A percentile compares a stretch with the other conserved stretches of the same genome.
These are phyloP conservation scores for Saimiri boliviensis DNA, from an alignment of 2,113 vertebrate genomes.

Conservation along the genomic window DNA sequence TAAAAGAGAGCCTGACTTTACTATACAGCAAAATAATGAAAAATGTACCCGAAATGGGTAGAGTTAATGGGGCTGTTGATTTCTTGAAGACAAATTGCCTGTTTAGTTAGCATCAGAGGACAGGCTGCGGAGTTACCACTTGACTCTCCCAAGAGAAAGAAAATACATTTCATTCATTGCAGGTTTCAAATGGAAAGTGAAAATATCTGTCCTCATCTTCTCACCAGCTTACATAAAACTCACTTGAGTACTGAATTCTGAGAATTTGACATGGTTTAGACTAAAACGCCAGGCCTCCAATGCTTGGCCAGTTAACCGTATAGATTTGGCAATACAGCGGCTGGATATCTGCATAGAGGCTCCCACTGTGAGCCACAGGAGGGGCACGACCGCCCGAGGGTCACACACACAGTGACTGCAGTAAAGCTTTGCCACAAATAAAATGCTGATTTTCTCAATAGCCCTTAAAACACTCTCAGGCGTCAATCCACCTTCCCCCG, in stretches of 20 bases:
- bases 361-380: neutral
- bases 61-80: neutral
- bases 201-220: neutral
- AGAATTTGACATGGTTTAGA: neutral
- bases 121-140: neutral
- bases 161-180: neutral
- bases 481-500: neutral
- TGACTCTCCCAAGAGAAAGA: neutral
- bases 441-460: neutral
- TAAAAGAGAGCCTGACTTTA: neutral
- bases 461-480: neutral
- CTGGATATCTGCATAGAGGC: neutral
- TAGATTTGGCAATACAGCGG: neutral
- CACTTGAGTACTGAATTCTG: neutral
- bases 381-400: fast-evolving
- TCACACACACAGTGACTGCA: neutral
- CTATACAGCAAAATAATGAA: neutral
- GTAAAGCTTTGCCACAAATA: neutral
- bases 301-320: neutral
- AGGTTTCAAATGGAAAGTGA: neutral
- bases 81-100: neutral
- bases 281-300: neutral
- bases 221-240: neutral
- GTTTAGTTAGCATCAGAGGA: neutral
- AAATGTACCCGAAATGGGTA: neutral